A percentile compares a stretch with the other conserved stretches of the same genome.
phyloP scores from a whole-genome alignment of 2,113 vertebrate genomes.

The Vanacampus margaritifer region DNA sequence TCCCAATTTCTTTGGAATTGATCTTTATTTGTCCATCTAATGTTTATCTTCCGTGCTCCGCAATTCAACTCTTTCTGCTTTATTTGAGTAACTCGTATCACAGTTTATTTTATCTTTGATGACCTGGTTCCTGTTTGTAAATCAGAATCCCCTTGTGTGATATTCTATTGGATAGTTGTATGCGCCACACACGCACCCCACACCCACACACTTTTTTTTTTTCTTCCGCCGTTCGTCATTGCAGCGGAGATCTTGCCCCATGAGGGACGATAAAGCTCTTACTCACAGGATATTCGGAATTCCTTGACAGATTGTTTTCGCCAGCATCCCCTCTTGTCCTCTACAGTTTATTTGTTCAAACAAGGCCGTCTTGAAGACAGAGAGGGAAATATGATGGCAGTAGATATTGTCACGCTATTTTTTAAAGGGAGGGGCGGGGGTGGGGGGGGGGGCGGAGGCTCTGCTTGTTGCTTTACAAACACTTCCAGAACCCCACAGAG shows the following conservation, averaged over 20 bases:
- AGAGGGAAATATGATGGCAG: neutral
- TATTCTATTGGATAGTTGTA: neutral
- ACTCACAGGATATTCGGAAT: constrained; percentile 57
- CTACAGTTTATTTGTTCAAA: neutral
- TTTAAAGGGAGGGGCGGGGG: neutral
- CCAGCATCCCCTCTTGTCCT: constrained; percentile 17
- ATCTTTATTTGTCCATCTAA: neutral
- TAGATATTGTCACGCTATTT: neutral
- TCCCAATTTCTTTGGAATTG: too few species aligned
- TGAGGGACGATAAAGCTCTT: constrained; percentile 49
- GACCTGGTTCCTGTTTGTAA: neutral
- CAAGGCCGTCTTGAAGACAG: neutral
- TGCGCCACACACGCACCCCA: neutral
- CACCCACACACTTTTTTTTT: neutral
- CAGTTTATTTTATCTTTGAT: neutral
- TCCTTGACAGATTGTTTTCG: constrained; percentile 47
- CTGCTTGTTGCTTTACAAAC: neutral
- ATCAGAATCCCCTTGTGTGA: neutral
- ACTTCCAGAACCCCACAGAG: constrained; percentile 27
- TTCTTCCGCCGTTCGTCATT: constrained; percentile 23
- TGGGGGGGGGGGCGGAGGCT: too few species aligned
- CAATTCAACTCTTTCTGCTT: neutral
- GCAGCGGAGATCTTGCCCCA: constrained; percentile 32
- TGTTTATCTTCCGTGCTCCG: too few species aligned
- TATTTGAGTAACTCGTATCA: neutral